Evolutionary conservation across 2,888 invertebrate genomes (phyloP).

Genomic region (Scrobipalpa costella): DNA sequence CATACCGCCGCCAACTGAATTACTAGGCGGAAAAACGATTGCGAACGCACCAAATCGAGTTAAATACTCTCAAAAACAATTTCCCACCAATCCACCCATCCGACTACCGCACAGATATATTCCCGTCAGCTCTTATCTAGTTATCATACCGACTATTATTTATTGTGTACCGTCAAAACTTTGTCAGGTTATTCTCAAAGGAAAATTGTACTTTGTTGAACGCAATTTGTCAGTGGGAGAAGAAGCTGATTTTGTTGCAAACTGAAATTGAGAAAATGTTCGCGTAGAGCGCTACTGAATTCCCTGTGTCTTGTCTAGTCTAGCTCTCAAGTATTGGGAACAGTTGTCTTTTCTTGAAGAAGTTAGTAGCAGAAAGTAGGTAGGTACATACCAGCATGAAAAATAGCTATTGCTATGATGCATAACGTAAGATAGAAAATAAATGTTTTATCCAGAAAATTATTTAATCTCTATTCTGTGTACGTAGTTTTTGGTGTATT

Average conservation of each 20-base stretch:
- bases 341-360: too few species aligned
- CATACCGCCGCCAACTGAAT: constrained; percentile 60
- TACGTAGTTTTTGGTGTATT: constrained; percentile 67
- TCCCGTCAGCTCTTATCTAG: constrained; percentile 11
- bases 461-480: too few species aligned
- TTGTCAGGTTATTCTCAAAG: constrained; percentile 61
- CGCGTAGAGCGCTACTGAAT: constrained; percentile 59
- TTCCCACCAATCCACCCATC: constrained; percentile 25
- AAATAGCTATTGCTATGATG: too few species aligned
- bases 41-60: constrained; percentile 57
- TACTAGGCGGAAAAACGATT: constrained; percentile 61
- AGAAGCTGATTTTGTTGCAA: constrained; percentile 77
- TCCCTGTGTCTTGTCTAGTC: constrained; percentile 51
- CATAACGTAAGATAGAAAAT: too few species aligned
- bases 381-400: too few species aligned
- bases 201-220: constrained; percentile 69
- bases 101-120: neutral
- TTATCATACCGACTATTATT: constrained; percentile 24
- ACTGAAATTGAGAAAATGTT: constrained; percentile 75
- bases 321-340: too few species aligned
- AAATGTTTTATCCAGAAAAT: too few species aligned
- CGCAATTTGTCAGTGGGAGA: constrained; percentile 73
- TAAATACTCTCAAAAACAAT: constrained; percentile 50
- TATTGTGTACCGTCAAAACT: constrained; percentile 31
- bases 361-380: constrained; percentile 73